Conservation (phyloP, 2,797 vertebrate species). For the Halcyon chelicuti region DNA sequence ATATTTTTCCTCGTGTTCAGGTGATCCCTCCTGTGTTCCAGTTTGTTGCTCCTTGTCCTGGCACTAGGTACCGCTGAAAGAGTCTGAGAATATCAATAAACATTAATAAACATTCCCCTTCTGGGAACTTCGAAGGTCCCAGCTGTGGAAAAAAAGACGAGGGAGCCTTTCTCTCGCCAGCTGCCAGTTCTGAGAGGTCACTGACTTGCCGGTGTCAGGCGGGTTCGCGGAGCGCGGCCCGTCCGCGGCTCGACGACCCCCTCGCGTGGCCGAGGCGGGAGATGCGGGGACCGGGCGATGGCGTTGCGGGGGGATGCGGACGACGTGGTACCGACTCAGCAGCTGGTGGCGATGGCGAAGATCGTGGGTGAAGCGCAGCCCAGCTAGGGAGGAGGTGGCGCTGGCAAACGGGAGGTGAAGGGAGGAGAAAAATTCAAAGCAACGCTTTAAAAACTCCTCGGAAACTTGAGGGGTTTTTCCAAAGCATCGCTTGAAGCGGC, state of each 20-base stretch:
- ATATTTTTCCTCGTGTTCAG: too few relatives aligned
- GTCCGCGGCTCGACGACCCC: not conserved
- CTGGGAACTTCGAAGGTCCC: not conserved
- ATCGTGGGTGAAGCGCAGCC: not conserved
- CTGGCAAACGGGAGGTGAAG: too few relatives aligned
- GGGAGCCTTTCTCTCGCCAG: fast-evolving
- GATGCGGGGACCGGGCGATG: not conserved
- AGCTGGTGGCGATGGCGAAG: fast-evolving
- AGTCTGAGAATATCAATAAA: too few relatives aligned
- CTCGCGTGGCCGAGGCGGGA: not conserved
- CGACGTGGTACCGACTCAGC: not conserved
- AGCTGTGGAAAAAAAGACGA: not conserved
- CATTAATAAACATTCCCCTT: not conserved
- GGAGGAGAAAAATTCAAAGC: not conserved
- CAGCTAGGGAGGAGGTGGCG: not conserved
- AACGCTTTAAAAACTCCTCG: not conserved
- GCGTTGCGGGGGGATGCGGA: too few relatives aligned
- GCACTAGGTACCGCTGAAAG: too few relatives aligned
- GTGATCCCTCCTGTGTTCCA: too few relatives aligned
- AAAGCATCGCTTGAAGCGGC: fast-evolving
- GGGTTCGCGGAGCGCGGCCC: not conserved
- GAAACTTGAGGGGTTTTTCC: not conserved
- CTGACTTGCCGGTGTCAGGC: fast-evolving
- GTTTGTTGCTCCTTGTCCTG: too few relatives aligned
- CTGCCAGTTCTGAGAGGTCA: too few relatives aligned